Evolutionary conservation across 1,140 invertebrate genomes (phyloP), one percentile per base, ranked within the genome.

Genomic region (Apis dorsata): DNA sequence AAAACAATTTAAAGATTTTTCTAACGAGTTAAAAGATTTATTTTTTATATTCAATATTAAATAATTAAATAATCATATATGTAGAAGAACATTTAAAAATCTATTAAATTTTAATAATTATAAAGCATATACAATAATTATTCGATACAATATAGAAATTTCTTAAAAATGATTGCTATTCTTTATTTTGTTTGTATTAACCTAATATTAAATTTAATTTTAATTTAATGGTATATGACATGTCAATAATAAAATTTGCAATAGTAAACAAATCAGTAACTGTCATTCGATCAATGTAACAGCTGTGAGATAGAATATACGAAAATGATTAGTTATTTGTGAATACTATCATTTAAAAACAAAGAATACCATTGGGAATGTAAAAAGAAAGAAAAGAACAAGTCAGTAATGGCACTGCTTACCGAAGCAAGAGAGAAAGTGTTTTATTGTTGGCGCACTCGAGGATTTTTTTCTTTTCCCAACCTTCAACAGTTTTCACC

Each of bases 401-500:
- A 79, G 17, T 19, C 21, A 62, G 44, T 51, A 49, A 60, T 72
- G n/a, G 44, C 21, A 28, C 1, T 17, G 91, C 92, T 92, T 83
- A 94, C 93, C 93, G 91, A 53, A 94, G 90, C 59, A 94, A 83
- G 53, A 94, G 90, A 80, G 93, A 93, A 59, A 94, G 91, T 66
- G 93, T 94, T 90, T 93, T 94, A 85, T 93, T 93, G 90, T 94
- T 94, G 72, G 96, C 96, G 91, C 96, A 97, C 93, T 97, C 97
- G 65, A 98, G 95, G 78, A 98, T 97, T 95, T 99, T 99, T 93
- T 98, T 97, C 94, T 97, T 97, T 93, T 99, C 98, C 98, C 98
- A 99, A 79, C 98, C 98, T 93, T 98, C 98, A 87, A 98, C 96
- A 57, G 98, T 99, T 95, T 99, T 99, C 24, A 99, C 98, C 99